phyloP scores from a whole-genome alignment of 2,113 vertebrate genomes.

The Buteo buteo region DNA sequence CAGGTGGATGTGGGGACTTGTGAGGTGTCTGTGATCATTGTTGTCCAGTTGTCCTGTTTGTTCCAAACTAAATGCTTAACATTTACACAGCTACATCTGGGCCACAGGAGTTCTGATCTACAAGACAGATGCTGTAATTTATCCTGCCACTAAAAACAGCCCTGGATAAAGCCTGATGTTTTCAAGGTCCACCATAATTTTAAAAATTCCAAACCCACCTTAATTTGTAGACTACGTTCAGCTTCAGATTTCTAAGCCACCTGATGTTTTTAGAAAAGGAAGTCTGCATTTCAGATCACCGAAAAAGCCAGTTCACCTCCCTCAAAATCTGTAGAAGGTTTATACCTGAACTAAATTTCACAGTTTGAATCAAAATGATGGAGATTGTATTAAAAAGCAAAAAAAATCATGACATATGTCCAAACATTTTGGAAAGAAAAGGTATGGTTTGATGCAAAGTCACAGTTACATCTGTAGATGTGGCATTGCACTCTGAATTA shows the following conservation, averaged over 20 bases:
- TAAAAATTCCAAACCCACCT: not conserved
- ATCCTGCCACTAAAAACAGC: not conserved
- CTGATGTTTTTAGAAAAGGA: not conserved
- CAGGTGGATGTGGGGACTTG: not conserved
- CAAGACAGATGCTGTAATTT: not conserved
- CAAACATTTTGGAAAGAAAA: not conserved
- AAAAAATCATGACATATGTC: fast-evolving
- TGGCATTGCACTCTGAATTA: not conserved
- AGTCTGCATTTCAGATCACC: not conserved
- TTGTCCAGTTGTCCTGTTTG: not conserved
- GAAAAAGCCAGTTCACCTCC: not conserved
- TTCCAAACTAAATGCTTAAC: not conserved
- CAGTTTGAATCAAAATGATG: not conserved
- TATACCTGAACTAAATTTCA: not conserved
- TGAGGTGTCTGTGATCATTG: not conserved
- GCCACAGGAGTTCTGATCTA: not conserved
- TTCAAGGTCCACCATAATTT: not conserved
- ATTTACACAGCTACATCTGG: not conserved
- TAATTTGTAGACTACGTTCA: not conserved
- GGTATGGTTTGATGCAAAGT: not conserved
- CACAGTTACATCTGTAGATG: not conserved
- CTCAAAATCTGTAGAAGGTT: not conserved
- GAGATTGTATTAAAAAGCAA: not conserved
- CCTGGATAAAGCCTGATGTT: not conserved
- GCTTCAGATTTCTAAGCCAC: not conserved